Base-by-base conservation (phyloP, 2,113 vertebrate species). In the Oncorhynchus nerka region DNA sequence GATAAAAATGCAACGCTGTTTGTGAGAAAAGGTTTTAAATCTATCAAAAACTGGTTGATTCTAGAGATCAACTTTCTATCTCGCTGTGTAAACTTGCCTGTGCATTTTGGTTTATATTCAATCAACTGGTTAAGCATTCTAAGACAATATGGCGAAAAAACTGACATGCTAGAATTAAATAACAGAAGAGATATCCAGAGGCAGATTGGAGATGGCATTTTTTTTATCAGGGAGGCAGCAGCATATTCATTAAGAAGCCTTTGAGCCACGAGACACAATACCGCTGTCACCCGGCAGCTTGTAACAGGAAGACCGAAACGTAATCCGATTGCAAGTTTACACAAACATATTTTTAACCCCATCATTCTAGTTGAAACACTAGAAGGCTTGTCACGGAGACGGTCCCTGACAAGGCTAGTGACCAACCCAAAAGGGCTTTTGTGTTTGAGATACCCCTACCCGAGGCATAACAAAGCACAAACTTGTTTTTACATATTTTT, bases 311-410 rank as follows among this genome's bases (percentile, higher is more conserved):
- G 80, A 78, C 48, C 4, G 73, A 78, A 88, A 79, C 76, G 45
- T 87, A 89, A 92, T 90, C 82, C 73, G 75, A 89, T 83, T 64
- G 79, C 64, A 84, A 87, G 89, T 91, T 91, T 87, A 85, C 75
- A 87, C 78, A 85, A 83, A 79, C 64, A 72, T 80, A 87, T 82
- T 89, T 86, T 87, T 81, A 79, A 87, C 83, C 82, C 57, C 70
- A 73, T 86, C 77, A 73, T 74, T 90, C 81, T 71, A 83, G 83
- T 84, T 80, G 73, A 69, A 78, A 81, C 78, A 76, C 64, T 34
- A 71, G 51, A 20, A 74, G 76, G 74, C 69, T 82, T 79, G 84
- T 86, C 79, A 78, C 75, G 4, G 61, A 24, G 69, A 71, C 45
- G 71, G 68, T 70, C 80, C 30, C 61, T 57, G 55, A 72, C 8